phyloP scores from a whole-genome alignment of 2,888 invertebrate genomes.

The Allolobophora icterica region DNA sequence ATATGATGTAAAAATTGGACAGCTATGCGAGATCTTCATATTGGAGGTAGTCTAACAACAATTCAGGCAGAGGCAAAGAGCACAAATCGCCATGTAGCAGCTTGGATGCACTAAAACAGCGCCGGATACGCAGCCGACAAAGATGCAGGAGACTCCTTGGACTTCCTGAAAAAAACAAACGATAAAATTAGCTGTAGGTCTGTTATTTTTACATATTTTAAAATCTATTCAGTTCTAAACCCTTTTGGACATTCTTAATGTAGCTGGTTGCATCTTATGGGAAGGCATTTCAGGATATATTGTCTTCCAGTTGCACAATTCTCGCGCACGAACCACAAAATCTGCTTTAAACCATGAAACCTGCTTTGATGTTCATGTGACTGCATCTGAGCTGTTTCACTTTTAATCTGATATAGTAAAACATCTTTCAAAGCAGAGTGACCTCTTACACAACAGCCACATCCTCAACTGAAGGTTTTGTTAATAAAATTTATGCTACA shows the following conservation, averaged over 20 bases:
- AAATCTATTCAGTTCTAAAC: background rate
- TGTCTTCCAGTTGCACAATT: background rate
- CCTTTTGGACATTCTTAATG: background rate
- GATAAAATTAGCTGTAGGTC: background rate
- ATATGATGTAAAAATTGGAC: background rate
- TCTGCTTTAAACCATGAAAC: background rate
- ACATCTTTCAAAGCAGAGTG: background rate
- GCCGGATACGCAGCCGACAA: background rate
- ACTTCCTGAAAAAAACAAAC: background rate
- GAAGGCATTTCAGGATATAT: background rate
- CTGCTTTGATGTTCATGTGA: background rate
- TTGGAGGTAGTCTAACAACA: conserved; percentile 32
- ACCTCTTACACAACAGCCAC: too few species aligned
- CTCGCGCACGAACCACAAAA: background rate
- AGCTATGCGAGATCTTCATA: conserved; percentile 22
- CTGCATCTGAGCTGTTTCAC: background rate
- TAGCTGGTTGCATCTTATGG: background rate
- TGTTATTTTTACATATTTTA: background rate
- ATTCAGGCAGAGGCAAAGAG: conserved; percentile 34
- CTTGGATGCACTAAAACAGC: background rate
- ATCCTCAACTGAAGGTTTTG: background rate
- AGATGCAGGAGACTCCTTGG: conserved; percentile 26
- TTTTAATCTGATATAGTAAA: background rate
- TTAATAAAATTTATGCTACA: background rate
- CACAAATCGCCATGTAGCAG: conserved; percentile 12